These are phyloP conservation scores for Xiphophorus birchmanni DNA, from an alignment of 2,797 vertebrate species.

Conservation along the genomic window DNA sequence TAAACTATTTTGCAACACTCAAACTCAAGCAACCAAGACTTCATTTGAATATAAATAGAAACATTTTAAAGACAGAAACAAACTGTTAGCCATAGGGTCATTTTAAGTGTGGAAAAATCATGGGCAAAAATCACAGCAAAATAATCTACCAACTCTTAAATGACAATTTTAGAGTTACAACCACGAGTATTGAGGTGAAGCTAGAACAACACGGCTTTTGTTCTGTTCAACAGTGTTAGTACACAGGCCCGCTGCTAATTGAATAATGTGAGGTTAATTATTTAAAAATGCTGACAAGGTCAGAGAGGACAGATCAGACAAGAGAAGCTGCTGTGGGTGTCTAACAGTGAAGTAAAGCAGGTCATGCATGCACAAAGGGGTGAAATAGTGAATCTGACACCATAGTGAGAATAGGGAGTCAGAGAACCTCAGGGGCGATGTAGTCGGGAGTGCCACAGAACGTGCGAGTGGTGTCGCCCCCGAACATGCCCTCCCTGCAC, in stretches of 20 bases:
- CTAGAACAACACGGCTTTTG: slow-evolving; percentile 32
- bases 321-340: slow-evolving; percentile 30
- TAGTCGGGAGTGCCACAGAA: slow-evolving; percentile 95
- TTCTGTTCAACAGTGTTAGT: slow-evolving; percentile 18
- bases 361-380: slow-evolving; percentile 48
- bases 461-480: slow-evolving; percentile 87
- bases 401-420: slow-evolving; percentile 5
- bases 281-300: slow-evolving; percentile 71
- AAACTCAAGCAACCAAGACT: not conserved
- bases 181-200: not conserved
- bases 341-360: slow-evolving; percentile 31
- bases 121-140: not conserved
- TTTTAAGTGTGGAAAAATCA: not conserved
- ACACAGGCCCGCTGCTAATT: slow-evolving; percentile 50
- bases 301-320: slow-evolving; percentile 53
- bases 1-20: not conserved
- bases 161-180: slow-evolving; percentile 1
- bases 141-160: not conserved
- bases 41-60: not conserved
- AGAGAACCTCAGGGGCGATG: slow-evolving; percentile 90
- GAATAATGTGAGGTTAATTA: slow-evolving; percentile 72
- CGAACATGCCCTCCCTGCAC: slow-evolving; percentile 91
- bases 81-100: not conserved
- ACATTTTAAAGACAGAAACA: not conserved
- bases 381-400: slow-evolving; percentile 18